Conservation (phyloP, 2,888 invertebrate genomes). For the Slavum lentiscoides region DNA sequence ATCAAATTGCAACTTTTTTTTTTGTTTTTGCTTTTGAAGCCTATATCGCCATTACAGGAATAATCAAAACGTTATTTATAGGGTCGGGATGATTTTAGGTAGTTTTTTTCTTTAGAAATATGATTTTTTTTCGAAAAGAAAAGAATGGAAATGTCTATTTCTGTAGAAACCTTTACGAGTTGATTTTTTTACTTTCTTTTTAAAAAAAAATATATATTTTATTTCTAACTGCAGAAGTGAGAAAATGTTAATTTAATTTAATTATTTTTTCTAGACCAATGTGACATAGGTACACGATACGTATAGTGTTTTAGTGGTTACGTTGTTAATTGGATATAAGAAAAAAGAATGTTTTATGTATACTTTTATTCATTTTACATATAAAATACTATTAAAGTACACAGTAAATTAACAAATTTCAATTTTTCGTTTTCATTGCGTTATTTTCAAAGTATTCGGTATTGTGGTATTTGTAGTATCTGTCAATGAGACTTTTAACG, state of each 20-base stretch:
- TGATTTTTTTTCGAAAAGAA: not conserved
- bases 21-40: constrained; percentile 25
- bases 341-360: too few species aligned
- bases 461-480: too few species aligned
- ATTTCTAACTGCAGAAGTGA: too few species aligned
- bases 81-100: not conserved
- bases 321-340: too few species aligned
- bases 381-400: too few species aligned
- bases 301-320: too few species aligned
- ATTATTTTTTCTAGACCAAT: too few species aligned
- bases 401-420: not conserved
- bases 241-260: too few species aligned
- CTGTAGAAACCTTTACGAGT: constrained; percentile 9
- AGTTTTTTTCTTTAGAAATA: not conserved
- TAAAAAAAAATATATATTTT: too few species aligned
- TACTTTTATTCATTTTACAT: too few species aligned
- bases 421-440: not conserved
- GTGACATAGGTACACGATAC: too few species aligned
- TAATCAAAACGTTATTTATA: constrained; percentile 32
- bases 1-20: not conserved
- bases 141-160: constrained; percentile 25
- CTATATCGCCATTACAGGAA: not conserved
- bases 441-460: not conserved
- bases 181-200: not conserved
- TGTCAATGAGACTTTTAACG: not conserved